Evolutionary conservation across 2,888 invertebrate species (phyloP).

Genomic region (Zelleria hepariella): DNA sequence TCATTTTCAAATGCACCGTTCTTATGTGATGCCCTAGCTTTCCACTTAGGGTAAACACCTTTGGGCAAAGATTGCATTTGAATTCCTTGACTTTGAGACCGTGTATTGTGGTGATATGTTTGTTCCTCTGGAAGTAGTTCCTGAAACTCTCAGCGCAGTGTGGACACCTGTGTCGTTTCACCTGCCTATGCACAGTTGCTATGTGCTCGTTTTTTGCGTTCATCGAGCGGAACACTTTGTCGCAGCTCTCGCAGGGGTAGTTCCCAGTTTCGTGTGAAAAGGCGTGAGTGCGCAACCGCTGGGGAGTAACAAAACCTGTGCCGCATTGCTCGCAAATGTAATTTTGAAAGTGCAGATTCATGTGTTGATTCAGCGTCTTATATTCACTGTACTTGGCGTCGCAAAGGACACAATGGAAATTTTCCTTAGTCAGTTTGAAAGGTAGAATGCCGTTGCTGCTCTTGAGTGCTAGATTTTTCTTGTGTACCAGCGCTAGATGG

Average conservation of each 20-base stretch:
- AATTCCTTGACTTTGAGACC: constrained; percentile 55
- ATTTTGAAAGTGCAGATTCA: constrained; percentile 60
- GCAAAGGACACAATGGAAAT: constrained; percentile 46
- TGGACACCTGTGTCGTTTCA: constrained; percentile 52
- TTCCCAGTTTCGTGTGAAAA: constrained; percentile 51
- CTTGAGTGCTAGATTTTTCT: constrained; percentile 32
- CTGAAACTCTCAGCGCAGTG: constrained; percentile 51
- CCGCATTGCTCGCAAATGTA: constrained; percentile 62
- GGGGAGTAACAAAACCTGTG: constrained; percentile 51
- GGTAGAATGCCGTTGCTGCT: constrained; percentile 45
- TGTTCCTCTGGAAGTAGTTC: constrained; percentile 58
- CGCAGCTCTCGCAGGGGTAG: constrained; percentile 55
- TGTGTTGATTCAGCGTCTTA: constrained; percentile 55
- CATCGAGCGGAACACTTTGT: constrained; percentile 60
- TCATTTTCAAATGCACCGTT: constrained; percentile 57
- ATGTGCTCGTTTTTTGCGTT: constrained; percentile 60
- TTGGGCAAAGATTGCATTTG: constrained; percentile 49
- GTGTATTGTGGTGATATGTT: constrained; percentile 47
- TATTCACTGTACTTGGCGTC: constrained; percentile 40
- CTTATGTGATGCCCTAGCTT: constrained; percentile 48
- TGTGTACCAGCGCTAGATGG: constrained; percentile 42
- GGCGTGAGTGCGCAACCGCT: constrained; percentile 44
- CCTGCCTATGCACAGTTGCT: constrained; percentile 61
- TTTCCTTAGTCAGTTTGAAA: constrained; percentile 36
- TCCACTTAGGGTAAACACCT: constrained; percentile 50